Base-by-base conservation (phyloP, 2,888 invertebrate genomes). In the Archaeoteleia sp. region DNA sequence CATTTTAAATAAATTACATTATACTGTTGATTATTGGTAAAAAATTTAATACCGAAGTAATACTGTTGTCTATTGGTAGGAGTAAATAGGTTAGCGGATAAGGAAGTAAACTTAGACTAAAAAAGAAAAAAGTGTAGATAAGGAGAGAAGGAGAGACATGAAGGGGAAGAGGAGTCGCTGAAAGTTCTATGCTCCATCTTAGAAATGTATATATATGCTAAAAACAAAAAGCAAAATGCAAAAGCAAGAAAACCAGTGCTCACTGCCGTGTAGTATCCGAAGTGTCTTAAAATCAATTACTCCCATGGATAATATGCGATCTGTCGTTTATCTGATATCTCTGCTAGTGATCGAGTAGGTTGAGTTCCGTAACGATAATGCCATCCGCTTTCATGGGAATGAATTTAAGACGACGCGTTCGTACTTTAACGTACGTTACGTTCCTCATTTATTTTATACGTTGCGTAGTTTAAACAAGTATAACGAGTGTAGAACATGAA, bases 51-150 rank as follows among this genome's bases (percentile, higher is more conserved):
- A 14, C 42, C 23, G 20, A 20, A 20, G 20, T 20, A 20, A 20
- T 4, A 20, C 32, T 37, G 54, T 66, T 66, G 23, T 49, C 30
- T 60, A 60, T 54, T 54, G 27, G 54, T 66, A 66, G 48, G 49
- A 48, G 15, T 35, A 14, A 35, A 17, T 12, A 14, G 12, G 2
- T 14, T 40, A 58, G 46, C 55, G 57, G 58, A 57, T 65, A 45
- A 57, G 40, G 23, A 2, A n/a, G n/a, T n/a, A n/a, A n/a, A n/a
- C n/a, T n/a, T n/a, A n/a, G n/a, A n/a, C n/a, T n/a, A n/a, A n/a
- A n/a, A n/a, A n/a, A n/a, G n/a, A n/a, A n/a, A n/a, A n/a, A 5
- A 20, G 20, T 2, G 5, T 2, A 5, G 20, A 20, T 4, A 20
- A 17, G 17, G 30, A 46, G 15, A 43, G 49, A 20, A 20, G 20